Evolutionary conservation across 2,888 invertebrate species (phyloP).

Genomic region (Drosophila koepferae): DNA sequence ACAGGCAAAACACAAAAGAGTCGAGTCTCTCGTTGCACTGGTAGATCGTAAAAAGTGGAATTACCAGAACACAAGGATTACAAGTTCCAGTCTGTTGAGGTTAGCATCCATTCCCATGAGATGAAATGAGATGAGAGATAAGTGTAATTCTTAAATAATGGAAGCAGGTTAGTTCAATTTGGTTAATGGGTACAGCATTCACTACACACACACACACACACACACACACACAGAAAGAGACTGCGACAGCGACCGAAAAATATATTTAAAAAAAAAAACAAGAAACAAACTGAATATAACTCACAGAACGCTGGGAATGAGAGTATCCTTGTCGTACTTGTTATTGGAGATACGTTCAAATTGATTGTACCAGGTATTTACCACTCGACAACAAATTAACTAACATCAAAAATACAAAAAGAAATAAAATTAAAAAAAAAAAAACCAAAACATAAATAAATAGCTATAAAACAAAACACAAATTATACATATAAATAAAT

Average conservation of each 20-base stretch:
- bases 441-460: no score
- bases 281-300: slow-evolving; percentile 3
- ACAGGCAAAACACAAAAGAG: not conserved
- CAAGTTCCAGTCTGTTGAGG: slow-evolving; percentile 18
- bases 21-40: not conserved
- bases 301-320: slow-evolving; percentile 47
- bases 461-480: not conserved
- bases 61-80: not conserved
- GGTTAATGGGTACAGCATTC: slow-evolving; percentile 26
- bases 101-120: slow-evolving; percentile 11
- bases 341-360: slow-evolving; percentile 61
- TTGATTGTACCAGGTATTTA: slow-evolving; percentile 63
- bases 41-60: slow-evolving; percentile 2
- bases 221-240: slow-evolving; percentile 11
- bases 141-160: slow-evolving; percentile 4
- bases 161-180: slow-evolving; percentile 52
- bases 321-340: slow-evolving; percentile 47
- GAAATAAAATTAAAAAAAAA: not conserved
- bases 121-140: slow-evolving; percentile 16
- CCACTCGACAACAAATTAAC: slow-evolving; percentile 47
- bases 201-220: slow-evolving; percentile 14
- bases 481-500: slow-evolving; percentile 7
- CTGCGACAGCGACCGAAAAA: not conserved
- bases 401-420: slow-evolving; percentile 36
- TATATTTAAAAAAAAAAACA: slow-evolving; percentile 12